Evolutionary conservation across 2,888 invertebrate genomes (phyloP), one percentile per base, ranked within the genome.

Genomic region (Herminia tarsipennalis): DNA sequence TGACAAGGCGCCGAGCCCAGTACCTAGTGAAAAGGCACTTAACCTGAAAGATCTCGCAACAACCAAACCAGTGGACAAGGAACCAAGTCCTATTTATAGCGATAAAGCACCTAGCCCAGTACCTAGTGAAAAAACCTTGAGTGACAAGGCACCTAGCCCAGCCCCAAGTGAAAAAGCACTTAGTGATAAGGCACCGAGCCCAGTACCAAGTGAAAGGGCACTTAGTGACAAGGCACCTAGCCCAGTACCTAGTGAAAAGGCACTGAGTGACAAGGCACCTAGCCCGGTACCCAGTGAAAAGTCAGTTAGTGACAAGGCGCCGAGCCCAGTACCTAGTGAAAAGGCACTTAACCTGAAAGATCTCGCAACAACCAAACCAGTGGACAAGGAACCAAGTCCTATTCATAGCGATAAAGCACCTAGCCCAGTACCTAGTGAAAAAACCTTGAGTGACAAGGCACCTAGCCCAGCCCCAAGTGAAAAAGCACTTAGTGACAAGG

Each of bases 201-300:
- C 32, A 10, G 21, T 10, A 2, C 10, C 6, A 21, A 13, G 39
- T n/a, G n/a, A n/a, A n/a, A n/a, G n/a, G 1, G n/a, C 51, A 13
- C 3, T 27, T 1, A 44, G 48, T 8, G 33, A 56, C 9, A 55
- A 69, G 34, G 25, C 45, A 30, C 36, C 40, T 9, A 70, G 65
- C 38, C 59, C 59, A 20, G 58, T 57, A 40, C 42, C 51, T 17
- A 63, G 60, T 3, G 20, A 44, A 1, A 40, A 52, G 21, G 42
- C 10, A 12, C 5, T 21, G 3, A 25, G n/a, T 17, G 34, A 41
- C 5, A 20, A 40, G 38, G 13, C 27, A 5, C 17, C 45, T 1
- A 39, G 55, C 22, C 42, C 46, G 1, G 24, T 45, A 21, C 40
- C 28, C 0, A 35, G n/a, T n/a, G n/a, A n/a, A n/a, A n/a, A n/a